Conservation (phyloP, 2,888 invertebrate genomes). For the Scaptomyza reducta region DNA sequence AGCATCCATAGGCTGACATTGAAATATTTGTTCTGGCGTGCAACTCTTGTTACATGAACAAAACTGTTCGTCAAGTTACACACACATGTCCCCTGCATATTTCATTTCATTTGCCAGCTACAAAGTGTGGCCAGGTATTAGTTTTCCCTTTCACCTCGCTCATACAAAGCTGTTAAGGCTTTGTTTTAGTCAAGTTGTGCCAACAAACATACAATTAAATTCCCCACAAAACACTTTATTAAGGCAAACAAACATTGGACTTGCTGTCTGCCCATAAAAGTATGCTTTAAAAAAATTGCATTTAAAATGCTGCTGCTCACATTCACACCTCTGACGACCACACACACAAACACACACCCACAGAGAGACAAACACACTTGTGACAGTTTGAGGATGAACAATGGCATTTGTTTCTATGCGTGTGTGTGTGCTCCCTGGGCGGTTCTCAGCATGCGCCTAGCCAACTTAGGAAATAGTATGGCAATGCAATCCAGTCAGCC, state of each 20-base stretch:
- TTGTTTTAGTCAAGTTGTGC: slow-evolving; percentile 33
- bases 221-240: slow-evolving; percentile 60
- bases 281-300: slow-evolving; percentile 55
- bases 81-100: slow-evolving; percentile 71
- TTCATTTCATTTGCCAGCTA: slow-evolving; percentile 67
- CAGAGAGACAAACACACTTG: slow-evolving; percentile 5
- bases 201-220: slow-evolving; percentile 60
- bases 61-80: slow-evolving; percentile 48
- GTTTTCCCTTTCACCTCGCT: neutral
- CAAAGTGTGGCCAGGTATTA: slow-evolving; percentile 56
- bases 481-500: slow-evolving; percentile 25
- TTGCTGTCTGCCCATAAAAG: slow-evolving; percentile 27
- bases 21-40: slow-evolving; percentile 58
- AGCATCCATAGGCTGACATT: slow-evolving; percentile 43
- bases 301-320: slow-evolving; percentile 38
- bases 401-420: slow-evolving; percentile 42
- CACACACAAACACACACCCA: slow-evolving; percentile 2
- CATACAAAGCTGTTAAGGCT: slow-evolving; percentile 8
- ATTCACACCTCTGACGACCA: slow-evolving; percentile 28
- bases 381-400: slow-evolving; percentile 57
- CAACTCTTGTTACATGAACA: slow-evolving; percentile 39
- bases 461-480: slow-evolving; percentile 4
- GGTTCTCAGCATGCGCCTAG: slow-evolving; percentile 18
- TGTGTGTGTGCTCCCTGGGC: slow-evolving; percentile 21
- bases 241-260: slow-evolving; percentile 45